A percentile compares a stretch with the other conserved stretches of the same genome.
Conservation (phyloP, 2,888 invertebrate genomes). For the Frankliniella fusca region DNA sequence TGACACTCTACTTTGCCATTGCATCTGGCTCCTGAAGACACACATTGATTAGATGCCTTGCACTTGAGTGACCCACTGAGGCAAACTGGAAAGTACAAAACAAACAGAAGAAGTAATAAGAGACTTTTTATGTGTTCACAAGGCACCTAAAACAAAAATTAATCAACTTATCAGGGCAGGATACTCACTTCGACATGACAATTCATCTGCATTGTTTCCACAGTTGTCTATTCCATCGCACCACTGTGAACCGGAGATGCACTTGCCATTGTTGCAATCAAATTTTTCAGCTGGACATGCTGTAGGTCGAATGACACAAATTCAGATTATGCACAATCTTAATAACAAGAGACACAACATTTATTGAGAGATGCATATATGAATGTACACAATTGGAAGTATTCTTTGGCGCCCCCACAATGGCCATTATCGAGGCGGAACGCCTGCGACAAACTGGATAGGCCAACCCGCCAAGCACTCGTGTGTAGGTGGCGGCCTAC, state of each 20-base stretch:
- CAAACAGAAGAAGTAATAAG: not conserved
- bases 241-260: not conserved
- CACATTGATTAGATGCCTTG: constrained; percentile 1
- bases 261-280: not conserved
- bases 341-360: no score
- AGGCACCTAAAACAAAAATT: not conserved
- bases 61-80: not conserved
- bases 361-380: no score
- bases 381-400: no score
- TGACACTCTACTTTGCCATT: not conserved
- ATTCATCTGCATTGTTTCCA: not conserved
- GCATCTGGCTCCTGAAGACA: not conserved
- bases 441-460: no score
- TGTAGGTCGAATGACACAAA: not conserved
- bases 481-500: no score
- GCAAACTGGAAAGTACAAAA: not conserved
- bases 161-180: not conserved
- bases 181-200: not conserved
- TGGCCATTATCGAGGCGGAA: no score
- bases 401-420: no score
- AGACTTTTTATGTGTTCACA: not conserved
- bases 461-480: no score
- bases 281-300: not conserved
- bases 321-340: no score
- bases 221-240: not conserved